phyloP scores from a whole-genome alignment of 2,797 vertebrate genomes.

The Melanotaenia parkinsoni region DNA sequence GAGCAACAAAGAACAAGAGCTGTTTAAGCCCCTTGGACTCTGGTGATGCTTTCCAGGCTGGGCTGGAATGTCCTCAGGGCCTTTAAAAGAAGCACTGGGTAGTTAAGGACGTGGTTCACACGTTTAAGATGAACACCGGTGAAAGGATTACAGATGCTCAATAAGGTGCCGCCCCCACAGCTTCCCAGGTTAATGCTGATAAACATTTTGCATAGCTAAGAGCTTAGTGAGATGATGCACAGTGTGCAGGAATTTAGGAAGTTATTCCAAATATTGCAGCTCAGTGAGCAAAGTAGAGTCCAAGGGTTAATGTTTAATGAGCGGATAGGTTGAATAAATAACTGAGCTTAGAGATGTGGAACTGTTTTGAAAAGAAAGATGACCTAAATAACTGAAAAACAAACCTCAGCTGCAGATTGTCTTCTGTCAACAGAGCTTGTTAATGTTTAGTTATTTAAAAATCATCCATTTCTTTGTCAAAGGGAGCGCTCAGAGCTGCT shows the following conservation, averaged over 20 bases:
- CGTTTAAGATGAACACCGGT: neutral
- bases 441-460: neutral
- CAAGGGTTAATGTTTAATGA: slow-evolving; percentile 43
- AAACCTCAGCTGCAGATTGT: neutral
- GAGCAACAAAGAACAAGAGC: slow-evolving; percentile 68
- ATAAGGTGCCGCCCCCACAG: slow-evolving; percentile 12
- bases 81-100: slow-evolving; percentile 24
- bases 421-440: neutral
- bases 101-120: slow-evolving; percentile 4
- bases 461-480: slow-evolving; percentile 2
- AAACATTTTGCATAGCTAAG: slow-evolving; percentile 21
- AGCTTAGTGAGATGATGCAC: slow-evolving; percentile 2
- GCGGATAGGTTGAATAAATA: slow-evolving; percentile 1
- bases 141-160: slow-evolving; percentile 31
- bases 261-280: slow-evolving; percentile 18
- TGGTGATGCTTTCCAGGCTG: slow-evolving; percentile 41
- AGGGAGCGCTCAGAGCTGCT: slow-evolving; percentile 94
- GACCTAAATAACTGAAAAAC: neutral
- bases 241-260: slow-evolving; percentile 29
- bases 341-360: slow-evolving; percentile 3
- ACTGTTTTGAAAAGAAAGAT: neutral
- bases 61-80: slow-evolving; percentile 55
- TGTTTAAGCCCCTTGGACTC: slow-evolving; percentile 31
- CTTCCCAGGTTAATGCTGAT: slow-evolving; percentile 6
- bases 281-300: slow-evolving; percentile 16